Evolutionary conservation across 2,113 vertebrate species (phyloP).

Genomic region (Bos javanicus): DNA sequence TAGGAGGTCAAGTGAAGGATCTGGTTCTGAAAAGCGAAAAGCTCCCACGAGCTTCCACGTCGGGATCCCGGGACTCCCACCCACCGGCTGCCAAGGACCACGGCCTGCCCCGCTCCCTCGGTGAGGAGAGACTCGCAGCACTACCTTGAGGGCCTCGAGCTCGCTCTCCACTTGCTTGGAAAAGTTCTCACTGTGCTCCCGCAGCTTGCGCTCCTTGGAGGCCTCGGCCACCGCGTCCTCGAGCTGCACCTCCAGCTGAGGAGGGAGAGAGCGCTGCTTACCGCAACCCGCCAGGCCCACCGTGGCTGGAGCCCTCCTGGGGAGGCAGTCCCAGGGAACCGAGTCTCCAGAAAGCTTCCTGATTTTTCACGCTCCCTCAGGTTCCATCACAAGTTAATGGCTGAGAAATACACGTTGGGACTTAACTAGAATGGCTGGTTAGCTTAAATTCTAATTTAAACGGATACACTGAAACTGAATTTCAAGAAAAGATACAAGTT

Average conservation of each 20-base stretch:
- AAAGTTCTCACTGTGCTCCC: constrained; percentile 93
- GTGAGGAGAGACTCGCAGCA: accelerated
- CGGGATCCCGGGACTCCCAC: accelerated
- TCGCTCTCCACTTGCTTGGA: constrained; percentile 94
- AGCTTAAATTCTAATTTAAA: background rate
- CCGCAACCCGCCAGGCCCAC: background rate
- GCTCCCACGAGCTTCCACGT: background rate
- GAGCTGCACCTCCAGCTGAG: constrained; percentile 92
- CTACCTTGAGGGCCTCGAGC: constrained; percentile 93
- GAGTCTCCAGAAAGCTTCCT: background rate
- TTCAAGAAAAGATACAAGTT: background rate
- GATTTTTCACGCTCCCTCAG: background rate
- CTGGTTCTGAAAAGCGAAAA: background rate
- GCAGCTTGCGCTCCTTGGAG: constrained; percentile 93
- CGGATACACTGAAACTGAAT: background rate
- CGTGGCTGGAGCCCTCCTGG: background rate
- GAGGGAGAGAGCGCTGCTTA: background rate
- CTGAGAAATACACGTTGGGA: background rate
- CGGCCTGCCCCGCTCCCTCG: background rate
- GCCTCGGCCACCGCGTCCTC: constrained; percentile 91
- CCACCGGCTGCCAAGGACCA: background rate
- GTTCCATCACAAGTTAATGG: no score
- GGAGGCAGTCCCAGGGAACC: background rate
- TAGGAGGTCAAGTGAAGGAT: background rate
- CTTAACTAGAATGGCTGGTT: background rate